Evolutionary conservation across 2,797 vertebrate species (phyloP), one percentile per base, ranked within the genome.

Genomic region (Thamnophis elegans): DNA sequence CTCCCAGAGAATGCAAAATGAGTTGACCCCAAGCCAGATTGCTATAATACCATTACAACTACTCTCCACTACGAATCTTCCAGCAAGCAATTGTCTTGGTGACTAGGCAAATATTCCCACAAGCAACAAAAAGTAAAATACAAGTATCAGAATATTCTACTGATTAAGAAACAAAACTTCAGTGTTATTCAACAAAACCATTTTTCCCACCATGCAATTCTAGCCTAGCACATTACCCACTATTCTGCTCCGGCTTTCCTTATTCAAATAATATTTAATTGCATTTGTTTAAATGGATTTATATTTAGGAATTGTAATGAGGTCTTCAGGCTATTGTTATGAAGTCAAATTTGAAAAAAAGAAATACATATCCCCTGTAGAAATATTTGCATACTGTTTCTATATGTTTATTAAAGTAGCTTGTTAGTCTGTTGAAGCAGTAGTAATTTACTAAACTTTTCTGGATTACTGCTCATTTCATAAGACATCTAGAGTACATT

Each of bases 31-130:
- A 91, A 95, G 87, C 78, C 94, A 90, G 92, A 89, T 96, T 93
- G 82, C 95, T 94, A 54, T 89, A 56, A 90, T 93, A 93, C 95
- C 93, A 96, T 96, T 96, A 93, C 85, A 94, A 91, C 85, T 93
- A 62, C 53, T 93, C 94, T 2, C 86, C 90, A 42, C 92, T 96
- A 36, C 55, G 47, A 56, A 91, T 95, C 95, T 96, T 92, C 94
- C 96, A 96, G 95, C 95, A 94, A 55, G 0, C 93, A 95, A 96
- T 97, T 97, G 92, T 95, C 88, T 11, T 90, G 25, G 62, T 16
- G 90, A 93, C 25, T 86, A 2, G n/a, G 54, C 65, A 93, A 1
- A 13, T 91, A 56, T 85, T 65, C 56, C 87, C 26, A 82, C 18
- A 88, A 68, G 28, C 5, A 53, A 20, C 26, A 10, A 78, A 65